Evolutionary conservation across 1,140 invertebrate genomes (phyloP).

Genomic region (Aphelenchoides fujianensis): DNA sequence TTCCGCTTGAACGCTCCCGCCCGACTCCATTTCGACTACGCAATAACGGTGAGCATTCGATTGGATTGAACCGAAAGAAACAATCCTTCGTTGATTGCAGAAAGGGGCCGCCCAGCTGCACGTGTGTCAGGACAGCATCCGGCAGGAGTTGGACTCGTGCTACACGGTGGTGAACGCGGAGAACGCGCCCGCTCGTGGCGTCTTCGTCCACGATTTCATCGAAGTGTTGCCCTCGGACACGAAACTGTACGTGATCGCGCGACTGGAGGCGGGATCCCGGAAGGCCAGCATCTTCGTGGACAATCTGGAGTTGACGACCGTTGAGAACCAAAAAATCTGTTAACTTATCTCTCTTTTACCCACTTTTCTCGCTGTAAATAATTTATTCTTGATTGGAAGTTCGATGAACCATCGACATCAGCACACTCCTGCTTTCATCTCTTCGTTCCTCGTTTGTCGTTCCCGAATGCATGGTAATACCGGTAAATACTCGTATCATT

Average conservation of each 20-base stretch:
- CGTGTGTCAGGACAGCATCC: slow-evolving; percentile 55
- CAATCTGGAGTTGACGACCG: slow-evolving; percentile 41
- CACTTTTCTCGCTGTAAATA: background rate
- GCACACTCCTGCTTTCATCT: too few species aligned
- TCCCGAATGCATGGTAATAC: background rate
- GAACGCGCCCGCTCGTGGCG: slow-evolving; percentile 22
- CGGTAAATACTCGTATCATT: too few species aligned
- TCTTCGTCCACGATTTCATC: slow-evolving; percentile 50
- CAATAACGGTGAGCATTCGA: slow-evolving; percentile 35
- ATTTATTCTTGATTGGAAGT: background rate
- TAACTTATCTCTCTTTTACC: slow-evolving; percentile 29
- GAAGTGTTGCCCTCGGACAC: slow-evolving; percentile 56
- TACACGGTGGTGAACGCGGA: slow-evolving; percentile 29
- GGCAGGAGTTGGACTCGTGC: slow-evolving; percentile 43
- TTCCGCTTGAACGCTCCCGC: slow-evolving; percentile 54
- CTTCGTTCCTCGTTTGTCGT: slow-evolving; percentile 5
- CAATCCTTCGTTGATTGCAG: slow-evolving; percentile 28
- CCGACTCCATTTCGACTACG: slow-evolving; percentile 56
- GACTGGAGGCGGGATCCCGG: slow-evolving; percentile 36
- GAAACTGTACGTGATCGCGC: slow-evolving; percentile 54
- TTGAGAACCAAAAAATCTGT: slow-evolving; percentile 46
- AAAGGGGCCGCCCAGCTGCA: slow-evolving; percentile 51
- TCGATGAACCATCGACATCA: too few species aligned
- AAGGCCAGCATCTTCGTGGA: slow-evolving; percentile 43
- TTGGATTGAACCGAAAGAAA: background rate